Conservation (phyloP, 1,140 invertebrate species). For the Eriocheir sinensis region DNA sequence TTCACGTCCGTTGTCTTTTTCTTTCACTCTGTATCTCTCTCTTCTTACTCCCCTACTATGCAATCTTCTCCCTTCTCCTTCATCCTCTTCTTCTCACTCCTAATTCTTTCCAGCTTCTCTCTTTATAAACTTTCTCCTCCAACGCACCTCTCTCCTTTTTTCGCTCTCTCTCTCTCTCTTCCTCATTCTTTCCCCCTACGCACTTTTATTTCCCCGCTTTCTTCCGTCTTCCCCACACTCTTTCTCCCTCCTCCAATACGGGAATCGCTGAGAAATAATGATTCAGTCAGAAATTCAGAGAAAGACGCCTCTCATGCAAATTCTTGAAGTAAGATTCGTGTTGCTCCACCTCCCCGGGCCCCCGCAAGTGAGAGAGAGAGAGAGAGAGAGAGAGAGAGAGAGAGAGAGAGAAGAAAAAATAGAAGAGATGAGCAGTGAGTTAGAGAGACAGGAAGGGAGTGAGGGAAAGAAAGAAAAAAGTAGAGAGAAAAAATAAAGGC, state of each 20-base stretch:
- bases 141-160: neutral
- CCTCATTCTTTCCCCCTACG: neutral
- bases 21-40: too few relatives aligned
- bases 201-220: neutral
- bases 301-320: slow-evolving; percentile 3
- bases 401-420: neutral
- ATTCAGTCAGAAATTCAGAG: neutral
- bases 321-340: slow-evolving; percentile 24
- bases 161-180: neutral
- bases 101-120: neutral
- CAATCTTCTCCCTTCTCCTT: neutral
- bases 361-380: neutral
- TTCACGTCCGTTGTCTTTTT: too few relatives aligned
- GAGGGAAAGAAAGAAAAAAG: neutral
- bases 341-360: neutral
- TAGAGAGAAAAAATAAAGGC: neutral
- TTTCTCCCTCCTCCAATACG: slow-evolving; percentile 12
- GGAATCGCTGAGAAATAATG: slow-evolving; percentile 1
- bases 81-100: too few relatives aligned
- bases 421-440: neutral
- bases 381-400: slow-evolving; percentile 1
- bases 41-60: too few relatives aligned
- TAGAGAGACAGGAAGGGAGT: neutral
- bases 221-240: neutral
- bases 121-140: neutral